Evolutionary conservation across 2,113 vertebrate genomes (phyloP).

Genomic region (Orycteropus afer): DNA sequence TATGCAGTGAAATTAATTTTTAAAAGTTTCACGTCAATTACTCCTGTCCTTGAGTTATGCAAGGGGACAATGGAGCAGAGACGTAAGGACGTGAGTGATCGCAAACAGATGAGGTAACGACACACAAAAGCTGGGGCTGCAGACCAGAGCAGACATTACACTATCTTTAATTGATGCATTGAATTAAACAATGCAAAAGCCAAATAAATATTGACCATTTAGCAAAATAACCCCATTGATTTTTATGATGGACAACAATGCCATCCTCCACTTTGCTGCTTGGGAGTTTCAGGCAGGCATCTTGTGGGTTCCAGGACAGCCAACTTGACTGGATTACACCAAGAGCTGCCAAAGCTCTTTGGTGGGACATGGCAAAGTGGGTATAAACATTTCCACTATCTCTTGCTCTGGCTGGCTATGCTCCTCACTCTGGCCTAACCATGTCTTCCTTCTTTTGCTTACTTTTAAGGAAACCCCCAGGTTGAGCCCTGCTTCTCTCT

Average conservation of each 20-base stretch:
- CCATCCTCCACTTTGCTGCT: conserved; percentile 86
- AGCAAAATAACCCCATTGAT: conserved; percentile 95
- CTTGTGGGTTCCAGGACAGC: neutral
- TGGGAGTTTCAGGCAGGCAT: conserved; percentile 74
- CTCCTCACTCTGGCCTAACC: neutral
- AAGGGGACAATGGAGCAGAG: conserved; percentile 89
- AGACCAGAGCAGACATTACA: conserved; percentile 94
- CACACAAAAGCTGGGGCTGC: conserved; percentile 91
- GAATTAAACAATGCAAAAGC: conserved; percentile 94
- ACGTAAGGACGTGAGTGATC: conserved; percentile 88
- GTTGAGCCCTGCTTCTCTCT: neutral
- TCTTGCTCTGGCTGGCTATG: neutral
- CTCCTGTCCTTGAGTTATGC: conserved; percentile 97
- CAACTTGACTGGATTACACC: neutral
- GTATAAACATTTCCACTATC: neutral
- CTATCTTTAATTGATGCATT: conserved; percentile 96
- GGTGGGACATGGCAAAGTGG: neutral
- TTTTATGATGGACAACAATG: conserved; percentile 91
- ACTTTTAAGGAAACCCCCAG: neutral
- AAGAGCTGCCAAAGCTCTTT: neutral
- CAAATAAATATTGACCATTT: conserved; percentile 99
- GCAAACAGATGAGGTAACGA: conserved; percentile 95
- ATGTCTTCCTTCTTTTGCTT: neutral
- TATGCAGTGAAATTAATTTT: conserved; percentile 96
- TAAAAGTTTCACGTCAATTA: conserved; percentile 97